Conservation (phyloP, 2,888 invertebrate genomes). For the Lysandra bellargus region DNA sequence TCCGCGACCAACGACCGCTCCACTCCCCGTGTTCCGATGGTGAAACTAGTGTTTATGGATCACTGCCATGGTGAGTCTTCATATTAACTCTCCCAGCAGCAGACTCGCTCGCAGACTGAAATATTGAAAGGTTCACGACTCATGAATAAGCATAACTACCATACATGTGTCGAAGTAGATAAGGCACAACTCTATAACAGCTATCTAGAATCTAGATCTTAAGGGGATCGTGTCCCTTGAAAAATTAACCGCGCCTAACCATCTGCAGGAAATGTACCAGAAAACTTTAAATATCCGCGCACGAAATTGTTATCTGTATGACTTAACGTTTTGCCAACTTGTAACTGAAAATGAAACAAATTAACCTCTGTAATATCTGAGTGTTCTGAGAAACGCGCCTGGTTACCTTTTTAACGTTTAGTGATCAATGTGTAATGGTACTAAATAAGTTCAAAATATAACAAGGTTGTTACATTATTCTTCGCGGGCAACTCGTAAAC, state of each 20-base stretch:
- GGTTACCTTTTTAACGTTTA: not conserved
- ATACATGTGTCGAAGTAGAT: not conserved
- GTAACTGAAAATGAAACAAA: slow-evolving; percentile 9
- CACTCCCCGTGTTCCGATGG: slow-evolving; percentile 47
- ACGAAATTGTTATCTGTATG: not conserved
- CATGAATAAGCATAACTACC: not conserved
- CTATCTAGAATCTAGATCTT: no score
- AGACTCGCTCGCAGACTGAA: no score
- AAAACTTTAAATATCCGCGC: not conserved
- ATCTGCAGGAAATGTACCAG: no score
- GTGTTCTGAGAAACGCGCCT: not conserved
- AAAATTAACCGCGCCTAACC: no score
- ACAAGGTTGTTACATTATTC: slow-evolving; percentile 3
- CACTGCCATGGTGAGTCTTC: slow-evolving; percentile 45
- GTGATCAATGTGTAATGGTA: not conserved
- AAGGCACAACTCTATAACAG: not conserved
- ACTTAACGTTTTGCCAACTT: not conserved
- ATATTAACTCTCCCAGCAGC: not conserved
- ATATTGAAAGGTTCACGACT: no score
- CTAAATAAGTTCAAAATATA: slow-evolving; percentile 4
- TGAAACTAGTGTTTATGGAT: slow-evolving; percentile 47
- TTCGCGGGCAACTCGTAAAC: not conserved
- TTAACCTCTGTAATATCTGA: slow-evolving; percentile 4
- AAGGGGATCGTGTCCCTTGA: no score
- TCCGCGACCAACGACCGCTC: slow-evolving; percentile 45